Percentiles rank a stretch among this genome's conserved stretches.
Evolutionary conservation across 2,888 invertebrate species (phyloP).

Genomic region (Lymantria monacha): DNA sequence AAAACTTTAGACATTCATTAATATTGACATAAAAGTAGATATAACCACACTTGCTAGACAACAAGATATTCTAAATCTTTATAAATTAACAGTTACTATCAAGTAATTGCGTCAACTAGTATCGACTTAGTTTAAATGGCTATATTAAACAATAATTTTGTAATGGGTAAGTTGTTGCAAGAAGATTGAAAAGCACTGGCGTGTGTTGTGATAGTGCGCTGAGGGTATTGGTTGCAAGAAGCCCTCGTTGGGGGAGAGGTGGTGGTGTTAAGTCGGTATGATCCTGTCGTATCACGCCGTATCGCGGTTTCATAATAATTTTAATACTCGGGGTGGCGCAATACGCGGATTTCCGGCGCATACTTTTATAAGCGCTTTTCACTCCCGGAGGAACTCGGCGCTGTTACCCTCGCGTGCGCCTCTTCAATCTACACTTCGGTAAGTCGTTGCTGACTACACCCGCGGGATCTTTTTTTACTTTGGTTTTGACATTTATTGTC

Average conservation of each 20-base stretch:
- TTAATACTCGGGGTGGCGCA: slow-evolving; percentile 64
- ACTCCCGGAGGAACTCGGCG: slow-evolving; percentile 46
- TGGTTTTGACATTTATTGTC: slow-evolving; percentile 54
- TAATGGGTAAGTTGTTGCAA: slow-evolving; percentile 58
- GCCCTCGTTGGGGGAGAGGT: slow-evolving; percentile 9
- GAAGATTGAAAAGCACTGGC: slow-evolving; percentile 68
- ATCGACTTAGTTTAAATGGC: too few species aligned
- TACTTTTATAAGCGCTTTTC: slow-evolving; percentile 67
- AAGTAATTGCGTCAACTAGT: too few species aligned
- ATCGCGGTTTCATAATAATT: slow-evolving; percentile 78
- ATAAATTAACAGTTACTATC: too few species aligned
- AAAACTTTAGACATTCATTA: too few species aligned
- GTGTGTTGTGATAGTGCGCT: slow-evolving; percentile 65
- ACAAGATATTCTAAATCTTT: too few species aligned
- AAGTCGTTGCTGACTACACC: slow-evolving; percentile 58
- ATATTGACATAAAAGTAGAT: too few species aligned
- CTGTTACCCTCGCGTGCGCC: slow-evolving; percentile 65
- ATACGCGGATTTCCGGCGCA: slow-evolving; percentile 55
- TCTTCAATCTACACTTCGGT: slow-evolving; percentile 54
- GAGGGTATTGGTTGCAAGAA: slow-evolving; percentile 32
- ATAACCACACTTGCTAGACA: too few species aligned
- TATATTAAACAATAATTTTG: slow-evolving; percentile 50
- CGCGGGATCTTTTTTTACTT: slow-evolving; percentile 54
- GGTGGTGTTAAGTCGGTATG: slow-evolving; percentile 68
- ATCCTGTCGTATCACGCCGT: slow-evolving; percentile 69